These are phyloP conservation scores for Pterophyllum scalare DNA, from an alignment of 2,113 vertebrate species.

Conservation along the genomic window DNA sequence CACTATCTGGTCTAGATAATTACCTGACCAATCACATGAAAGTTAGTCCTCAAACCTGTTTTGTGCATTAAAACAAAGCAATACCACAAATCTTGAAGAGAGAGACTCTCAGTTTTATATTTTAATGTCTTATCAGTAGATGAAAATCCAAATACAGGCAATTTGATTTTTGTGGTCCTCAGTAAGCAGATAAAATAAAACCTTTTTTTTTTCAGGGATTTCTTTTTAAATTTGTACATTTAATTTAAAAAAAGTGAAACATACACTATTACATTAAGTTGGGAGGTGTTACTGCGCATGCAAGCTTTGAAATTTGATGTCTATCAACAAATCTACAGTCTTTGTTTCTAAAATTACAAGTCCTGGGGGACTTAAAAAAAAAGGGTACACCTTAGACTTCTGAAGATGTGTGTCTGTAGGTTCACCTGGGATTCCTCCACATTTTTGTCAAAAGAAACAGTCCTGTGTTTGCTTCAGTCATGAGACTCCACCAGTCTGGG, in stretches of 20 bases:
- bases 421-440: constrained; percentile 45
- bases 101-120: not conserved
- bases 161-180: not conserved
- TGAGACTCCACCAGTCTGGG: constrained; percentile 10
- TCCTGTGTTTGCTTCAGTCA: constrained; percentile 20
- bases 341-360: constrained; percentile 16
- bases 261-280: constrained; percentile 46
- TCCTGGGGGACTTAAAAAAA: constrained; percentile 12
- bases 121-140: constrained; percentile 7
- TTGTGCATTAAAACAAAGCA: not conserved
- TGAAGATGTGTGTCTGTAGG: constrained; percentile 8
- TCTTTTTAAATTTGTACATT: constrained; percentile 61
- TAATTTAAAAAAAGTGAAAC: constrained; percentile 61
- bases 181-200: constrained; percentile 5
- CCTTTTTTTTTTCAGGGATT: constrained; percentile 14
- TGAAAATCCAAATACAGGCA: not conserved
- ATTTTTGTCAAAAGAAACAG: constrained; percentile 52
- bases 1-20: not conserved
- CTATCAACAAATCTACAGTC: constrained; percentile 51
- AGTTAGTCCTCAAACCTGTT: not conserved
- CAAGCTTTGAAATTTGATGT: constrained; percentile 48
- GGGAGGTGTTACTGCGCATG: constrained; percentile 51
- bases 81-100: not conserved
- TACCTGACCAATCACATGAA: too few relatives aligned
- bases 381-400: constrained; percentile 27